These are phyloP conservation scores for Drosophila grimshawi DNA, from an alignment of 1,140 invertebrate species.

Conservation along the genomic window DNA sequence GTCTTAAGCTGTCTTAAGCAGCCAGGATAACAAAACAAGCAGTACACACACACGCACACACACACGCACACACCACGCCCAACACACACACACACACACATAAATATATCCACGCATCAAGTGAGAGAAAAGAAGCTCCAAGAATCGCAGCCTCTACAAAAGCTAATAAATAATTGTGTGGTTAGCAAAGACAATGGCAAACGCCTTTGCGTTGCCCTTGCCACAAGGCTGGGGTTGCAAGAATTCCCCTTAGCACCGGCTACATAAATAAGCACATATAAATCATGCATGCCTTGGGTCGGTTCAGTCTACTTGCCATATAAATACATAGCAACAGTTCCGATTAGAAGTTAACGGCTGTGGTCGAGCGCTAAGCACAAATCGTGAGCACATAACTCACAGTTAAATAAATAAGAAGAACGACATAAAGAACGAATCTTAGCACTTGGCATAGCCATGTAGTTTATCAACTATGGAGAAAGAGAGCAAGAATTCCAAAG, in stretches of 20 bases:
- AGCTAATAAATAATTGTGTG: constrained; percentile 82
- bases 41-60: constrained; percentile 28
- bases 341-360: constrained; percentile 62
- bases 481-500: neutral
- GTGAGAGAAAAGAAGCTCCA: constrained; percentile 14
- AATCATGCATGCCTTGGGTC: constrained; percentile 61
- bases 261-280: constrained; percentile 71
- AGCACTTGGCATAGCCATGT: neutral
- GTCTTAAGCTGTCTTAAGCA: constrained; percentile 72
- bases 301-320: constrained; percentile 3
- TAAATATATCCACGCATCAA: neutral
- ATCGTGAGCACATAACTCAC: constrained; percentile 31
- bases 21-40: constrained; percentile 58
- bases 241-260: constrained; percentile 50
- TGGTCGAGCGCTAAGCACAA: constrained; percentile 20
- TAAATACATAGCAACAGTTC: constrained; percentile 49
- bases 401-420: neutral
- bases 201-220: constrained; percentile 31
- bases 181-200: constrained; percentile 66
- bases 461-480: neutral
- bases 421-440: neutral
- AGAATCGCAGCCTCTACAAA: constrained; percentile 45
- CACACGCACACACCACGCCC: neutral
- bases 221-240: constrained; percentile 53
- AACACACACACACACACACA: constrained; percentile 1